Conservation (phyloP, 2,888 invertebrate genomes). For the Coelinius sp. region DNA sequence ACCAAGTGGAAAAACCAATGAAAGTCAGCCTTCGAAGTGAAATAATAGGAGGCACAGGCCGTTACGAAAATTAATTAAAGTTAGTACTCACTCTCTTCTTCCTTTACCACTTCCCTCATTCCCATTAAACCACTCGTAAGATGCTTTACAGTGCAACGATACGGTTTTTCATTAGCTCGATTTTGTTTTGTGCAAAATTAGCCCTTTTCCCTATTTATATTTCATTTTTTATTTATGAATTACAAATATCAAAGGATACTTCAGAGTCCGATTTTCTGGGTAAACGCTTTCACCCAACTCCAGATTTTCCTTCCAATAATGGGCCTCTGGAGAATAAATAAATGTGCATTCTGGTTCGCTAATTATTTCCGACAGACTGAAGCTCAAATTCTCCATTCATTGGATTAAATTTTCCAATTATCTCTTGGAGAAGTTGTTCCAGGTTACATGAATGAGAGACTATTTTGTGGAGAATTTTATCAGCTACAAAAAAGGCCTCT, state of each 20-base stretch:
- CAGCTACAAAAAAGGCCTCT: too few relatives aligned
- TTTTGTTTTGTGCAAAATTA: background rate
- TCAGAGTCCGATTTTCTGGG: background rate
- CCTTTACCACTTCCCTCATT: background rate
- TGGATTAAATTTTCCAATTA: background rate
- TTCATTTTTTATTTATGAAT: conserved; percentile 6
- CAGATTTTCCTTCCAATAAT: background rate
- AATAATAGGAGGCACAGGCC: conserved; percentile 8
- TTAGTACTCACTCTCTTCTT: background rate
- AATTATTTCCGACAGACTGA: background rate
- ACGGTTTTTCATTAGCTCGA: background rate
- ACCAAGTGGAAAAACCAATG: conserved; percentile 18
- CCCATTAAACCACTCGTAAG: conserved; percentile 10
- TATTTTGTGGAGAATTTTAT: too few relatives aligned
- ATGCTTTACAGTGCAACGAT: background rate
- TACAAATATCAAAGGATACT: conserved; percentile 10
- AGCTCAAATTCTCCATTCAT: background rate
- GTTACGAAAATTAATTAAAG: conserved; percentile 14
- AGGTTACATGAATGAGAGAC: too few relatives aligned
- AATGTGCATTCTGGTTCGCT: background rate
- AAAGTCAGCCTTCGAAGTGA: conserved; percentile 17
- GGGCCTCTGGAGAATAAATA: background rate
- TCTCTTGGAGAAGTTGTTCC: too few relatives aligned
- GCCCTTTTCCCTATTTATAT: background rate
- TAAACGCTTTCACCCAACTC: background rate